A percentile compares a stretch with the other conserved stretches of the same genome.
These are phyloP conservation scores for Drosophila meridiana DNA, from an alignment of 2,888 invertebrate genomes.

Conservation along the genomic window DNA sequence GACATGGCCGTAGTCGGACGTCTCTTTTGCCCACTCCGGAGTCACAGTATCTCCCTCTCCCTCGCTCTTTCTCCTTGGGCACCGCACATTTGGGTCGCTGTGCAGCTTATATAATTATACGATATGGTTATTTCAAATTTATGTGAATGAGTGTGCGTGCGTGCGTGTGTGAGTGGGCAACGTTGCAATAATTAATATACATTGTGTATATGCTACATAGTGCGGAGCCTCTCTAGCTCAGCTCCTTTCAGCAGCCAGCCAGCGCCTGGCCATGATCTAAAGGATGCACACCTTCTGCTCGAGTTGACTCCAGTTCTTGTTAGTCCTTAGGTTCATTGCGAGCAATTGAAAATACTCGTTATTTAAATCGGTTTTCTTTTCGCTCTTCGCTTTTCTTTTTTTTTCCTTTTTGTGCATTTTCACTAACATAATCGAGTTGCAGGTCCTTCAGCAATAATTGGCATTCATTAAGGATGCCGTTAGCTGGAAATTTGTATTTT, in stretches of 20 bases:
- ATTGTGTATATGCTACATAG: conserved; percentile 45
- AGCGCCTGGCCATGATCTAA: conserved; percentile 1
- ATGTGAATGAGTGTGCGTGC: conserved; percentile 10
- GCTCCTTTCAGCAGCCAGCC: conserved; percentile 13
- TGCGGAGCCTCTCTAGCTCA: not conserved
- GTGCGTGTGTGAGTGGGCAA: conserved; percentile 5
- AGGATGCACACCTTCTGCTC: conserved; percentile 11
- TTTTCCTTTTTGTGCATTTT: not conserved
- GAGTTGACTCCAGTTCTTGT: not conserved
- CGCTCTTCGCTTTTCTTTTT: not conserved
- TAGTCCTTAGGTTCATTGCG: not conserved
- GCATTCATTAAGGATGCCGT: conserved; percentile 46
- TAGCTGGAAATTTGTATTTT: conserved; percentile 21
- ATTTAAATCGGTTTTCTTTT: conserved; percentile 28
- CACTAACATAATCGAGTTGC: conserved; percentile 40
- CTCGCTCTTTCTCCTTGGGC: not conserved
- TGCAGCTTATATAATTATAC: conserved; percentile 29
- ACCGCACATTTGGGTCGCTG: conserved; percentile 31
- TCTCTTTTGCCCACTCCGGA: not conserved
- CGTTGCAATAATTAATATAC: conserved; percentile 38
- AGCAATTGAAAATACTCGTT: conserved; percentile 47
- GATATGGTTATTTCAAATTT: conserved; percentile 28
- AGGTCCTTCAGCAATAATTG: conserved; percentile 46
- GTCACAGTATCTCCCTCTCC: not conserved
- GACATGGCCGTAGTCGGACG: not conserved